phyloP scores from a whole-genome alignment of 2,113 vertebrate genomes.

The Donacobius atricapilla region DNA sequence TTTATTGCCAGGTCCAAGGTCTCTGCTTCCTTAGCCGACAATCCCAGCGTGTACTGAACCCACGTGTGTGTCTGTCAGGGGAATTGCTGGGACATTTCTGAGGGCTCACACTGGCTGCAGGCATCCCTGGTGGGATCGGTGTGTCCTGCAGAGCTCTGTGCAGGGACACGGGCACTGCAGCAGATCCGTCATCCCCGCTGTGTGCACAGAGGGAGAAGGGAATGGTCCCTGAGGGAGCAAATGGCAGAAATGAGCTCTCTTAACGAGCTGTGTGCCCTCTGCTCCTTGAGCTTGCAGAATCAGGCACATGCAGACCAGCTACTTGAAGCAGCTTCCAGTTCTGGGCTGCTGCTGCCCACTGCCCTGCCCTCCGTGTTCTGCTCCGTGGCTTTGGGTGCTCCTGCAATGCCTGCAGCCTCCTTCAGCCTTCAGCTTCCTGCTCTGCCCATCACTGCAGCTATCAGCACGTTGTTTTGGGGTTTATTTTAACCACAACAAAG shows the following conservation, averaged over 20 bases:
- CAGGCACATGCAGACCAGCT: not conserved
- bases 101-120: not conserved
- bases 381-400: not conserved
- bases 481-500: not conserved
- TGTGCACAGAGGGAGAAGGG: not conserved
- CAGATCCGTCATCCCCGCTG: not conserved
- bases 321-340: not conserved
- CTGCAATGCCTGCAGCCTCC: not conserved
- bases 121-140: fast-evolving
- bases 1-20: not conserved
- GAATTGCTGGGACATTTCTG: not conserved
- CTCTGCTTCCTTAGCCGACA: not conserved
- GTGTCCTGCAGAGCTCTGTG: not conserved
- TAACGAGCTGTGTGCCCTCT: fast-evolving
- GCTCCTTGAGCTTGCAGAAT: not conserved
- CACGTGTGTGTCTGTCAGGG: not conserved
- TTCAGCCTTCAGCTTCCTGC: not conserved
- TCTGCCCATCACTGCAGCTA: not conserved
- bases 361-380: not conserved
- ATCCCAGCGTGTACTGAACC: not conserved
- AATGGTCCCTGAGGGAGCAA: not conserved
- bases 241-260: not conserved
- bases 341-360: not conserved
- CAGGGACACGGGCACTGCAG: fast-evolving
- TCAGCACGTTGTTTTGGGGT: fast-evolving